Conservation (phyloP, 2,113 vertebrate species). For the Catagonus wagneri region DNA sequence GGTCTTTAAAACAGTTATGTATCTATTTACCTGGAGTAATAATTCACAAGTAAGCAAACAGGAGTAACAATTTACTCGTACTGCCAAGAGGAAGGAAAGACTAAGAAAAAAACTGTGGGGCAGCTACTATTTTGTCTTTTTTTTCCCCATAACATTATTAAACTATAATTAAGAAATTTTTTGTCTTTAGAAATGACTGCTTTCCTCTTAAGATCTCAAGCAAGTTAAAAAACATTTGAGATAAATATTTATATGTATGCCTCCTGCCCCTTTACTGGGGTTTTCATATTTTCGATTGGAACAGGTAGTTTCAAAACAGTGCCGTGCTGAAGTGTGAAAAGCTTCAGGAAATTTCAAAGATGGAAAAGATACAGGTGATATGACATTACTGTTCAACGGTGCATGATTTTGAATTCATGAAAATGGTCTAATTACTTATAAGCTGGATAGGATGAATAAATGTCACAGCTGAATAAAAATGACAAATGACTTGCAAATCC, state of each 20-base stretch:
- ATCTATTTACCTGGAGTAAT: neutral
- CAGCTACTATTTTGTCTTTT: neutral
- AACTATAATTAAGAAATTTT: neutral
- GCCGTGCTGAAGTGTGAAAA: neutral
- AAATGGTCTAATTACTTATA: slow-evolving; percentile 69
- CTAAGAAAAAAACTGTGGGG: neutral
- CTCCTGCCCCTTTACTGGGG: neutral
- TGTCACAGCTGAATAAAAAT: slow-evolving; percentile 67
- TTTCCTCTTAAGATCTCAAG: neutral
- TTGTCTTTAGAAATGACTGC: neutral
- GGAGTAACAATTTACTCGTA: neutral
- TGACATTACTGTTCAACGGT: slow-evolving; percentile 27
- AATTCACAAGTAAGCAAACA: slow-evolving; percentile 1
- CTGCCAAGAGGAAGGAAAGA: neutral
- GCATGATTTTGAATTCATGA: neutral
- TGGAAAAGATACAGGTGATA: neutral
- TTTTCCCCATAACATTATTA: neutral
- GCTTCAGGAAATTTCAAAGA: slow-evolving; percentile 48
- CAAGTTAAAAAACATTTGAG: neutral
- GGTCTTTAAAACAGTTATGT: neutral
- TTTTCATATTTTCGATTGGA: neutral
- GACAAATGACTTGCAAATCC: slow-evolving; percentile 66
- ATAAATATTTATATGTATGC: neutral
- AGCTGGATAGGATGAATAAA: slow-evolving; percentile 44
- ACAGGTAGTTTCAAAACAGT: slow-evolving; percentile 42